Percentiles rank a stretch among this genome's conserved stretches.
phyloP scores from a whole-genome alignment of 1,140 invertebrate genomes.

The Cephus cinctus region DNA sequence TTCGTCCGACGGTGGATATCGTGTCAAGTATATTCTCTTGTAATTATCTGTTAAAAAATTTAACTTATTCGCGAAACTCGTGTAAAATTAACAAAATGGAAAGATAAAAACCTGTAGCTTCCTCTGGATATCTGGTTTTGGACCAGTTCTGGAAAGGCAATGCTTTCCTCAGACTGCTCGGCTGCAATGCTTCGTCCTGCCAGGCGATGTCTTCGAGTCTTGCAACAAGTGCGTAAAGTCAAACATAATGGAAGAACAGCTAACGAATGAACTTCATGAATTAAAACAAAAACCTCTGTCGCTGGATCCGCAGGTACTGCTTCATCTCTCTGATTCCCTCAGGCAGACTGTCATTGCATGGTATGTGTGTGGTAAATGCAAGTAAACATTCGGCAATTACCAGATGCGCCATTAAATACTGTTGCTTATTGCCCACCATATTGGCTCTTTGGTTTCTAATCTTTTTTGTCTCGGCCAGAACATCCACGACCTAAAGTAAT shows the following conservation, averaged over 20 bases:
- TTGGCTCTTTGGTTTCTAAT: constrained; percentile 33
- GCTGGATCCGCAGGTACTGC: constrained; percentile 21
- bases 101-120: constrained; percentile 13
- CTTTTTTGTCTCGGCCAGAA: constrained; percentile 24
- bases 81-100: no score
- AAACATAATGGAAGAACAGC: no score
- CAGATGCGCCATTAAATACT: constrained; percentile 40
- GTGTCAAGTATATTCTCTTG: constrained; percentile 28
- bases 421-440: constrained; percentile 41
- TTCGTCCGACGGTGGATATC: constrained; percentile 29
- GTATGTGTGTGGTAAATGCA: constrained; percentile 21
- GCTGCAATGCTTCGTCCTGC: constrained; percentile 29
- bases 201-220: constrained; percentile 30
- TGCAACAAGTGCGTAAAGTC: no score
- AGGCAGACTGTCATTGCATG: constrained; percentile 27
- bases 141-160: constrained; percentile 27
- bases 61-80: background rate
- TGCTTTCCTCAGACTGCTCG: background rate
- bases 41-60: constrained; percentile 13
- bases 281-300: constrained; percentile 21
- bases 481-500: constrained; percentile 28
- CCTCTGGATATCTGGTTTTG: constrained; percentile 35
- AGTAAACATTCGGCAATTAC: constrained; percentile 35
- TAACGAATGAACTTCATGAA: background rate
- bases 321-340: constrained; percentile 27